These are phyloP conservation scores for Dendropsophus ebraccatus DNA, from an alignment of 2,113 vertebrate genomes.

Conservation along the genomic window DNA sequence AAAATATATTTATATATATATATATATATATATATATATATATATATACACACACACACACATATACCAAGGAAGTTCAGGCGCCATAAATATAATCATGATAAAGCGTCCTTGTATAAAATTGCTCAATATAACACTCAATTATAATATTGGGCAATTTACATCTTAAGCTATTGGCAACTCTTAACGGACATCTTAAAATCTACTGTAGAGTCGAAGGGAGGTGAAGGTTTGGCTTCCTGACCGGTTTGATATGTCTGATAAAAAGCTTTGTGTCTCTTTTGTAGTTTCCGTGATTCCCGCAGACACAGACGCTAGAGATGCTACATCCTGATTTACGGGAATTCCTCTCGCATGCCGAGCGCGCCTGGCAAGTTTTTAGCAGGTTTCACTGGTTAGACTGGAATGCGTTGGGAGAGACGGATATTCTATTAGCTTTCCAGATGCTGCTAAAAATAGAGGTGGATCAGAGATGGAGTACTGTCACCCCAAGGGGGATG, in stretches of 20 bases:
- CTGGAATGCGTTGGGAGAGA: slow-evolving; percentile 41
- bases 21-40: too few relatives aligned
- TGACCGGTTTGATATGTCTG: not conserved
- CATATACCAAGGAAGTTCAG: too few relatives aligned
- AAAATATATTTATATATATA: too few relatives aligned
- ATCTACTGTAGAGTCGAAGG: not conserved
- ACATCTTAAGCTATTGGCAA: not conserved
- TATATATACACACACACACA: too few relatives aligned
- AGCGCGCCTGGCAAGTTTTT: slow-evolving; percentile 36
- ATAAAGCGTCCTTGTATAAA: not conserved
- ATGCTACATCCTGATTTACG: slow-evolving; percentile 54
- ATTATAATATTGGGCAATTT: not conserved
- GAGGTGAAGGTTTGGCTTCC: not conserved
- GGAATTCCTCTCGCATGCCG: slow-evolving; percentile 48
- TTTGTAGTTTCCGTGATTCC: not conserved
- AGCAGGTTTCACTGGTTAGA: slow-evolving; percentile 25
- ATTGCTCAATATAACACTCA: not conserved
- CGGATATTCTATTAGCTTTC: slow-evolving; percentile 18
- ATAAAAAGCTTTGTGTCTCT: not conserved
- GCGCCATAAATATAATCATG: not conserved
- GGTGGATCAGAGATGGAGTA: not conserved
- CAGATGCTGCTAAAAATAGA: slow-evolving; percentile 50
- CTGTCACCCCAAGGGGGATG: slow-evolving; percentile 5
- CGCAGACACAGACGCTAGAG: slow-evolving; percentile 11
- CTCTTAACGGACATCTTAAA: not conserved